Base-by-base conservation (phyloP, 2,888 invertebrate genomes). In the Beris chalybata region DNA sequence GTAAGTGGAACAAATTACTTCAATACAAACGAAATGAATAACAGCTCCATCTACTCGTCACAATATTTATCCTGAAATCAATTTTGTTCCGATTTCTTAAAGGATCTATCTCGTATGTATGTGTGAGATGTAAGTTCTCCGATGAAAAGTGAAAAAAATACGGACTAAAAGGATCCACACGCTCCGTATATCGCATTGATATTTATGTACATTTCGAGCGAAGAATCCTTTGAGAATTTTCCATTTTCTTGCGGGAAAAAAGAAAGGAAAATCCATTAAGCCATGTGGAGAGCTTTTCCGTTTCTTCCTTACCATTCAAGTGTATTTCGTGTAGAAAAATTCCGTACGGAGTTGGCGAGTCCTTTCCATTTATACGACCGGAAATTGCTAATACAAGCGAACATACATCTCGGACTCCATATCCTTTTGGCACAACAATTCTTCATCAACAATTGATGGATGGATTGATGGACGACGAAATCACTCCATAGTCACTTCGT, bases 1-100 rank as follows among this genome's bases (percentile, higher is more conserved):
- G 89, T 89, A 81, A 82, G 79, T 77, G 56, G 43, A 38, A 38
- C 38, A 38, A 38, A 38, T 38, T 38, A 38, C 38, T 7, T 3
- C 38, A 38, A 38, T 38, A 38, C 38, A 38, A 38, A 38, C 22
- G 22, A 22, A 22, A 3, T 38, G 38, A 2, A 38, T 38, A 7
- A 1, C 38, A 7, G 5, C 38, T 5, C 5, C 38, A 38, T 38
- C 5, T 38, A 9, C 38, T 38, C 38, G 38, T 7, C 38, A 38
- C 38, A 38, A 38, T 38, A 38, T 38, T 38, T 38, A 38, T 38
- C 38, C 38, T 3, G 38, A 38, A 38, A 38, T 38, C 38, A 38
- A 38, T 38, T 38, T 9, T 38, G 5, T 3, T 38, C 7, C 38
- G 38, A 38, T 38, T 22, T 22, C 22, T 22, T 22, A 22, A 22